Base-by-base conservation (phyloP, 2,113 vertebrate species). In the Rhinolophus ferrumequinum region DNA sequence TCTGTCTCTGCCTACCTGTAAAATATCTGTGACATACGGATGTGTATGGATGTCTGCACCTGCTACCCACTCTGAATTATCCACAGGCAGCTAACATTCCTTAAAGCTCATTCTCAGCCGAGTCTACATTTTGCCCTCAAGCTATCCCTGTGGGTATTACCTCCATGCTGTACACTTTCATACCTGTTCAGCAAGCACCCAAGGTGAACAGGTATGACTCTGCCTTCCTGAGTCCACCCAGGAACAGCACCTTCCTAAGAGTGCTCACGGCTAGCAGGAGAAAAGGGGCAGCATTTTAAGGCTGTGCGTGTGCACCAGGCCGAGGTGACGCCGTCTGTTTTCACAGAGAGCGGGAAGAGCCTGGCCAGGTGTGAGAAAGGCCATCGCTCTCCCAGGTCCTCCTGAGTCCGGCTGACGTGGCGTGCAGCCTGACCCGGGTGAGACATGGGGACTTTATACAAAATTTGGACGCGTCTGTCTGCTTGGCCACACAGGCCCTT, bases 21-120 rank as follows among this genome's bases (percentile, higher is more conserved):
- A 13, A 26, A 88, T 8, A 16, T 60, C 15, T 13, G 12, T 2
- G 16, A 16, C n/a, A 24, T 0, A 38, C 12, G 5, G 12, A 18
- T 7, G 0, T 11, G 16, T 52, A 8, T 0, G 0, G 6, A 7
- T 0, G 18, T 33, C 58, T n/a, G 1, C 0, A 22, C 16, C 22
- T 18, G 50, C 73, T 38, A 28, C 19, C 35, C 33, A 3, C 47
- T 56, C 56, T 30, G 12, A 28, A 7, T 60, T 14, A n/a, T 1
- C 56, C 67, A 30, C 4, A 16, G 72, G 44, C 56, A 56, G 70
- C 70, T 28, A 38, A 14, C 21, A 28, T 0, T 3, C 44, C 13
- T 5, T 0, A 15, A 0, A 14, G 47, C 8, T 62, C 44, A 6
- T 10, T 30, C 47, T 70, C 77, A 19, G 0, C 11, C 2, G 64